Conservation (phyloP, 2,797 vertebrate genomes). For the Rousettus madagascariensis region DNA sequence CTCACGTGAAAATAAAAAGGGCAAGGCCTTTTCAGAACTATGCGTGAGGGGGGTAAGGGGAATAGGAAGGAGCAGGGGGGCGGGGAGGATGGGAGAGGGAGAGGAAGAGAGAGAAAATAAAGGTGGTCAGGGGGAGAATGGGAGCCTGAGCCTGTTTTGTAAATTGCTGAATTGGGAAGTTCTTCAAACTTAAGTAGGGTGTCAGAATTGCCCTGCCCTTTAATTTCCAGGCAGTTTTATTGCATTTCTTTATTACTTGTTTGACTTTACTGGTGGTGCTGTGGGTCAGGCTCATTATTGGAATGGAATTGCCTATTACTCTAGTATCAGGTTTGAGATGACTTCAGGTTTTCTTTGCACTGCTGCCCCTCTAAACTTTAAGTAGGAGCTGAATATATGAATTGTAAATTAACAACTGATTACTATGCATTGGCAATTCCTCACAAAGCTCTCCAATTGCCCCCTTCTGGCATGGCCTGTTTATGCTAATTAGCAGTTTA, state of each 20-base stretch:
- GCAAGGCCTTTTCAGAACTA: not conserved
- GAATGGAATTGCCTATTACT: conserved; percentile 77
- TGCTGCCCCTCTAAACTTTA: conserved; percentile 38
- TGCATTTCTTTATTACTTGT: conserved; percentile 77
- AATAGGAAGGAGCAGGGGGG: too few relatives aligned
- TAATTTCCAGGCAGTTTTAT: conserved; percentile 79
- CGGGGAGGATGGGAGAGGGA: not conserved
- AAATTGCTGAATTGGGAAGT: conserved; percentile 58
- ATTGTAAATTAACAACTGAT: conserved; percentile 79
- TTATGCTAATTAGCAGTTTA: conserved; percentile 78
- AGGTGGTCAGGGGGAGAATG: not conserved
- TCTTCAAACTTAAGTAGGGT: conserved; percentile 62
- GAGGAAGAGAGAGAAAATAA: not conserved
- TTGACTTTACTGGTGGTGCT: conserved; percentile 75
- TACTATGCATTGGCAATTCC: conserved; percentile 76
- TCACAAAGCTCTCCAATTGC: conserved; percentile 74
- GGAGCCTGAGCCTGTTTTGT: conserved; percentile 56
- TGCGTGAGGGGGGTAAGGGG: too few relatives aligned
- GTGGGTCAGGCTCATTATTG: conserved; percentile 69
- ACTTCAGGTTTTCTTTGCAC: conserved; percentile 29
- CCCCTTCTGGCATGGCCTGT: conserved; percentile 73
- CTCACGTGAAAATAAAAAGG: conserved; percentile 59
- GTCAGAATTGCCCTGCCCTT: conserved; percentile 74
- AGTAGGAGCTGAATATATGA: conserved; percentile 70
- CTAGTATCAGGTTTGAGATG: conserved; percentile 63